These are phyloP conservation scores for Drosophila basisetae DNA, from an alignment of 2,888 invertebrate genomes.

Conservation along the genomic window DNA sequence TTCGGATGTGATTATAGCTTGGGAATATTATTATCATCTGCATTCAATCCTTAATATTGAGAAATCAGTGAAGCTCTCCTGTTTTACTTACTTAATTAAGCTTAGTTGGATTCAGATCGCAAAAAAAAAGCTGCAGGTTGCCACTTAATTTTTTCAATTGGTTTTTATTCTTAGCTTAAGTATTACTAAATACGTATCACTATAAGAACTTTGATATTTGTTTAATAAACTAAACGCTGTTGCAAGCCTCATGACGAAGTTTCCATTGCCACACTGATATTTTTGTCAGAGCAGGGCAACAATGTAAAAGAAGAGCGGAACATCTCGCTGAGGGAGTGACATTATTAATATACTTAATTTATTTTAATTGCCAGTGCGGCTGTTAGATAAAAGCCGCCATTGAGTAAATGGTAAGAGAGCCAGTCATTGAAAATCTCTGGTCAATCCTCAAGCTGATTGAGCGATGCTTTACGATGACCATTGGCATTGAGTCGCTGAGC, in stretches of 20 bases:
- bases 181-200: neutral
- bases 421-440: constrained; percentile 33
- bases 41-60: neutral
- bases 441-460: constrained; percentile 61
- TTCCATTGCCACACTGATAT: neutral
- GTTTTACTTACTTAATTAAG: neutral
- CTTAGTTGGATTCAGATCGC: neutral
- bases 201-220: neutral
- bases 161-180: neutral
- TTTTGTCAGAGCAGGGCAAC: neutral
- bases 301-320: neutral
- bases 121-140: neutral
- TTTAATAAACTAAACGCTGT: neutral
- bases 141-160: neutral
- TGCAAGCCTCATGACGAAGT: neutral
- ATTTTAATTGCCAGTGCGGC: constrained; percentile 76
- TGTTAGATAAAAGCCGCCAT: constrained; percentile 72
- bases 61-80: neutral
- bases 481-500: constrained; percentile 48
- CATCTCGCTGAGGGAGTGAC: constrained; percentile 68
- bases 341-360: constrained; percentile 83
- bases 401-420: constrained; percentile 21
- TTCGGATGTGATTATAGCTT: neutral
- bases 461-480: constrained; percentile 72
- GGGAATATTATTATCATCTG: neutral